Evolutionary conservation across 2,888 invertebrate genomes (phyloP).

Genomic region (Philaethria dido): DNA sequence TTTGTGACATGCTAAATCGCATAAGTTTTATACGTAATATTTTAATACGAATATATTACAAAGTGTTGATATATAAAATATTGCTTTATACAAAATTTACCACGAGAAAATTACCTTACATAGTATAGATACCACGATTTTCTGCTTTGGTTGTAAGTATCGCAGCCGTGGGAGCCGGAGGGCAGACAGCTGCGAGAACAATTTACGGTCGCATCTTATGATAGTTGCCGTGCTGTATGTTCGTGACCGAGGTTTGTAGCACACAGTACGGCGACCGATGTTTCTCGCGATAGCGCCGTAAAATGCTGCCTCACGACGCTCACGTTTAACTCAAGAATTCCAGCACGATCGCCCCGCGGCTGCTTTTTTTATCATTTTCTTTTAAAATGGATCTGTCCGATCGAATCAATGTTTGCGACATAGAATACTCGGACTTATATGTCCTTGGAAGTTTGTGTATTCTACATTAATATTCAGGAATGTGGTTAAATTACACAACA

Average conservation of each 20-base stretch:
- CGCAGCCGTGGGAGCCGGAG: constrained; percentile 66
- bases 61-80: too few species aligned
- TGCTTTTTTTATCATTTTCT: constrained; percentile 53
- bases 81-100: too few species aligned
- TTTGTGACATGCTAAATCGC: too few species aligned
- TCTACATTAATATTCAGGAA: constrained; percentile 74
- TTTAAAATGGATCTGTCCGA: constrained; percentile 37
- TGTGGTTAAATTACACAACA: constrained; percentile 75
- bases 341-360: constrained; percentile 66
- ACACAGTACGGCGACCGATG: constrained; percentile 62
- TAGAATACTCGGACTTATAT: constrained; percentile 45
- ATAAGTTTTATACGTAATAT: too few species aligned
- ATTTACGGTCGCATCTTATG: constrained; percentile 64
- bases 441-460: constrained; percentile 71
- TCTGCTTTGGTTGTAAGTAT: constrained; percentile 56
- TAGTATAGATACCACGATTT: constrained; percentile 7
- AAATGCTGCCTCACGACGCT: constrained; percentile 79
- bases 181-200: constrained; percentile 74
- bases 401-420: constrained; percentile 35
- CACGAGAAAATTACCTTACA: too few species aligned
- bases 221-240: constrained; percentile 72
- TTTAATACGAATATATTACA: too few species aligned
- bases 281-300: constrained; percentile 75
- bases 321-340: constrained; percentile 66
- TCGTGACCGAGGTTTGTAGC: constrained; percentile 79